Conservation (phyloP, 2,113 vertebrate species). For the Micromys minutus region DNA sequence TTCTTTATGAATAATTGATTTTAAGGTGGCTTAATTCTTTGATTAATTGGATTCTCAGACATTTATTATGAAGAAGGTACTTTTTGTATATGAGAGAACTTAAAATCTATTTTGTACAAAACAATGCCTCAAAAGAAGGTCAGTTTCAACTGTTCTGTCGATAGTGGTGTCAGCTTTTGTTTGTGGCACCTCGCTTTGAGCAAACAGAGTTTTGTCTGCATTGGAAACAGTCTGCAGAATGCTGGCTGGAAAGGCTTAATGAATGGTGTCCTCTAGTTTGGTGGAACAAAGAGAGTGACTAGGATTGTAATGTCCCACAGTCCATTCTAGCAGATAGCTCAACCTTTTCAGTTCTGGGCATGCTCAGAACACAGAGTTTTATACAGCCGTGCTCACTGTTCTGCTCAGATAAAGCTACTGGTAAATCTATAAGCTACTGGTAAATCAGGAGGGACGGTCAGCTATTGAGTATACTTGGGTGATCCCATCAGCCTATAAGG, state of each 20-base stretch:
- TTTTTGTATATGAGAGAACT: slow-evolving; percentile 14
- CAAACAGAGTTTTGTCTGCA: slow-evolving; percentile 78
- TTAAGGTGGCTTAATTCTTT: neutral
- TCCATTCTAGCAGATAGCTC: slow-evolving; percentile 14
- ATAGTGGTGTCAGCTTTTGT: slow-evolving; percentile 79
- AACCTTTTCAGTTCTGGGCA: neutral
- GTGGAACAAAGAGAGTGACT: slow-evolving; percentile 70
- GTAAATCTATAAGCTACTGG: neutral
- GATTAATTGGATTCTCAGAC: slow-evolving; percentile 13
- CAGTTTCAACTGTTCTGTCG: slow-evolving; percentile 78
- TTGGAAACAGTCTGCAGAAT: slow-evolving; percentile 82
- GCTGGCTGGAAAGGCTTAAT: slow-evolving; percentile 57
- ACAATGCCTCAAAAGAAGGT: slow-evolving; percentile 44
- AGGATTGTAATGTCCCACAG: slow-evolving; percentile 75
- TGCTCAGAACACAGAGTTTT: slow-evolving; percentile 45
- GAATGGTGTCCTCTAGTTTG: slow-evolving; percentile 69
- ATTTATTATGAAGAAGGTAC: neutral
- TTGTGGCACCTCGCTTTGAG: slow-evolving; percentile 83
- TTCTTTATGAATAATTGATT: slow-evolving; percentile 63
- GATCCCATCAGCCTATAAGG: neutral
- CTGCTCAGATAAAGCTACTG: slow-evolving; percentile 63
- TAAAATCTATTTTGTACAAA: slow-evolving; percentile 72
- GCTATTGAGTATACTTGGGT: neutral
- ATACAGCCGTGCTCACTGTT: slow-evolving; percentile 51
- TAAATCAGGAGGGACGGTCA: neutral